Evolutionary conservation across 53 echinoderm and acorn worm species (phyloP).

Genomic region (Mesocentrotus franciscanus): DNA sequence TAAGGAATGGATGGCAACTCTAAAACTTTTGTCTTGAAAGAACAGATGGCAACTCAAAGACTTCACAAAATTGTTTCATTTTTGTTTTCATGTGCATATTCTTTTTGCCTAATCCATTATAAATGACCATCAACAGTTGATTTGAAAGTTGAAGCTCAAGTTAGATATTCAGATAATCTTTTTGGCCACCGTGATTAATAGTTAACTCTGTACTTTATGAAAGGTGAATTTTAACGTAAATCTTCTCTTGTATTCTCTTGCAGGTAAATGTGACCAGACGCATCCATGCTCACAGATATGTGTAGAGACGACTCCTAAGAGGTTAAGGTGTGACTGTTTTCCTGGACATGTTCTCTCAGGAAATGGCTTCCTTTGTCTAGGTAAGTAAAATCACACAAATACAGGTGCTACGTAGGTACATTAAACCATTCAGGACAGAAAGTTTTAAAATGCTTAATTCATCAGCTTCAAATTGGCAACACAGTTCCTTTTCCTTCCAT

Average conservation of each 20-base stretch:
- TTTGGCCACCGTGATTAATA: too few relatives aligned
- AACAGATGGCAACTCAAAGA: too few relatives aligned
- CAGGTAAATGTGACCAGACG: conserved; percentile 88
- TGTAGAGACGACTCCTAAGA: conserved; percentile 65
- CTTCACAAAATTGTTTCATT: too few relatives aligned
- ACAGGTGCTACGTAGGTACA: background rate
- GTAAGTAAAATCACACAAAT: conserved; percentile 13
- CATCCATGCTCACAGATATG: conserved; percentile 91
- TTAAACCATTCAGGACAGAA: background rate
- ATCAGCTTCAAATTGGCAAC: too few relatives aligned
- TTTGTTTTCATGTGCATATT: background rate
- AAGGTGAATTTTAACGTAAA: background rate
- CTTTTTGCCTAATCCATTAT: background rate
- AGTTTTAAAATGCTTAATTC: background rate
- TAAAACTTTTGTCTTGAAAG: too few relatives aligned
- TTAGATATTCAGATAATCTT: too few relatives aligned
- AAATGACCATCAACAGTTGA: background rate
- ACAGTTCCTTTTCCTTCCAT: too few relatives aligned
- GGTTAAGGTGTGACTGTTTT: conserved; percentile 78
- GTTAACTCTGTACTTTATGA: background rate
- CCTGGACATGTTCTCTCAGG: conserved; percentile 77
- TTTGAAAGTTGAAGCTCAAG: background rate
- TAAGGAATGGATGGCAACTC: too few relatives aligned
- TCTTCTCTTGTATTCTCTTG: conserved; percentile 15
- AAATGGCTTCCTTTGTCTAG: conserved; percentile 89